phyloP scores from a whole-genome alignment of 2,888 invertebrate species.

The Acanthopleura granulata region DNA sequence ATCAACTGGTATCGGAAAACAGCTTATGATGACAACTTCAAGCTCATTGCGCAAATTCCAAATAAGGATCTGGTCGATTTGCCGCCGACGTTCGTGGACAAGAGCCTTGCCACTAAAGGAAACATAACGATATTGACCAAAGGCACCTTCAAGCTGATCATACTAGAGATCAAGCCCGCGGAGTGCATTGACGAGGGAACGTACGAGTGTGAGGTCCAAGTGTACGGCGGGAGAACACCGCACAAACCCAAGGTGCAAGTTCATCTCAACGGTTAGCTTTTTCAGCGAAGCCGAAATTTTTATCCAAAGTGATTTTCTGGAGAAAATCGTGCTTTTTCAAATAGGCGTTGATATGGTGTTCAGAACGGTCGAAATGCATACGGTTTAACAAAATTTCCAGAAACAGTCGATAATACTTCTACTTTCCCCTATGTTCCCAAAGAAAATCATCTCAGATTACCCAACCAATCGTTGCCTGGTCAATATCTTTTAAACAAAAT shows the following conservation, averaged over 20 bases:
- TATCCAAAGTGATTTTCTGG: too few relatives aligned
- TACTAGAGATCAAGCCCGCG: not conserved
- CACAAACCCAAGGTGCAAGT: constrained; percentile 13
- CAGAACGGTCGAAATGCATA: too few relatives aligned
- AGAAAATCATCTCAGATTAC: too few relatives aligned
- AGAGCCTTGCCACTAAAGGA: not conserved
- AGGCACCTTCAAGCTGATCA: not conserved
- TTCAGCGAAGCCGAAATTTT: not conserved
- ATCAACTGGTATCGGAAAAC: constrained; percentile 16
- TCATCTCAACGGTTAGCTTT: constrained; percentile 9
- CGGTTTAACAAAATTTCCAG: too few relatives aligned
- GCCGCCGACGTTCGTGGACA: constrained; percentile 5
- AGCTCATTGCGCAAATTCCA: constrained; percentile 12
- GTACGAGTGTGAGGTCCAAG: constrained; percentile 12
- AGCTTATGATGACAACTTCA: not conserved
- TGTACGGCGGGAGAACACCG: constrained; percentile 5
- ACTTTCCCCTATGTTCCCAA: too few relatives aligned
- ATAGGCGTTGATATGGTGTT: too few relatives aligned
- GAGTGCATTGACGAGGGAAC: constrained; percentile 13
- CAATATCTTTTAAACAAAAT: too few relatives aligned
- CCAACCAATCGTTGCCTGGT: too few relatives aligned
- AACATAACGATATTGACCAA: not conserved
- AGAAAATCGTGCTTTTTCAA: too few relatives aligned
- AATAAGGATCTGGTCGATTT: constrained; percentile 7
- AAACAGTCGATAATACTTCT: too few relatives aligned